Base-by-base conservation (phyloP, 2,797 vertebrate genomes). In the Cottoperca gobio region DNA sequence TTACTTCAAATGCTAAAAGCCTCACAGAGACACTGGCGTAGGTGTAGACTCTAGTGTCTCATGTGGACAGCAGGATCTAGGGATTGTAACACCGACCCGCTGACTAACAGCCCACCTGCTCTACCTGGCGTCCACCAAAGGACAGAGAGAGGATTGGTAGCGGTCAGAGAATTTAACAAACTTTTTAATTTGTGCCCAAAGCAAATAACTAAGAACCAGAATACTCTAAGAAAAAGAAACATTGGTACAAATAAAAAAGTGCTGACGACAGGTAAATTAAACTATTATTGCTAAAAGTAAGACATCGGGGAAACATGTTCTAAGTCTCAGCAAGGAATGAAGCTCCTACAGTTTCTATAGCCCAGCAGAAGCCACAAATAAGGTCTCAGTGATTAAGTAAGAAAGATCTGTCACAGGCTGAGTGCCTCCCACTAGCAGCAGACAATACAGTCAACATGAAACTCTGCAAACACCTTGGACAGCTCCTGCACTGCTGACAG, bases 361-460 rank as follows among this genome's bases (percentile, higher is more conserved):
- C 46, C 37, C 42, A 49, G 54, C 54, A 37, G 55, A 85, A 77
- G 40, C 1, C 13, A 10, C 63, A 70, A 71, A 81, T 66, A 69
- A 79, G 40, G 69, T 72, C 54, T 75, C 66, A 3, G 69, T 74
- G 78, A 86, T 88, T 74, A 82, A 83, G 67, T 53, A 55, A 68
- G 49, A 70, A 39, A 46, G 67, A 70, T 80, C 54, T 76, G 53
- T 77, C 60, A 35, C 48, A 55, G 55, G 43, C 67, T 65, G 63
- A 83, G 71, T 31, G 54, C 49, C 70, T 61, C 70, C 59, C 58
- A 57, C 45, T 4, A 42, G 49, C 78, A 71, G 62, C 58, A 73
- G 72, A 82, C 61, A 65, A 73, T 45, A 63, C 73, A 76, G 78
- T 63, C 86, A 78, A 77, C 82, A 62, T 39, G 70, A 84, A 73